Base-by-base conservation (phyloP, 2,113 vertebrate genomes). In the Syngnathoides biaculeatus region DNA sequence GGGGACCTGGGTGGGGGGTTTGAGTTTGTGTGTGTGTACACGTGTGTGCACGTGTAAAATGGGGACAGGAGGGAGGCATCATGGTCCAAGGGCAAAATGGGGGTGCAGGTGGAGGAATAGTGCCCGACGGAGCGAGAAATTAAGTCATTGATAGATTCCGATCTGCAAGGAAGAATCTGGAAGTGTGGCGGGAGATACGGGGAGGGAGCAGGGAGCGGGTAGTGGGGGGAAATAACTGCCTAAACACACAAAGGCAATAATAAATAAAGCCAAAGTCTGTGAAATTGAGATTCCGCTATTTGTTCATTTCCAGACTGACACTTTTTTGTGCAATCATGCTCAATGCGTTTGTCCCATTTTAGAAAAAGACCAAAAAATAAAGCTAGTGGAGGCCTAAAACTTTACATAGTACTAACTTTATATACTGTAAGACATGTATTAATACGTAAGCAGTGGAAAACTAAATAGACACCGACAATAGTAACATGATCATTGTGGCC, bases 141-240 rank as follows among this genome's bases (percentile, higher is more conserved):
- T 67, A 80, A 84, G 83, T 84, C 79, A 89, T 87, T 83, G 86
- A 84, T 78, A 85, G 80, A 88, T 86, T 87, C 85, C 72, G 73
- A 83, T 86, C 81, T 83, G 74, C 45, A 65, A 67, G 48, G 74
- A 73, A 70, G 70, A 75, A 79, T 4, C 38, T 43, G 69, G 72
- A 83, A 67, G 69, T 79, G 79, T 73, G 85, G 82, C 83, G 39
- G 65, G 67, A 77, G 87, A 88, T 84, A 81, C 88, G 22, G 40
- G 14, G 27, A n/a, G 56, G 20, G 48, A 8, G 39, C n/a, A 5
- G 30, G 30, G 30, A 5, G n/a, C n/a, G n/a, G n/a, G n/a, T n/a
- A 5, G 30, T 2, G 30, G 2, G 30, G 30, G 30, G 30, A 35
- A 5, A 35, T 35, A n/a, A n/a, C n/a, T n/a, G n/a, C n/a, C n/a